Percentiles rank a stretch among this genome's conserved stretches.
Conservation (phyloP, 2,888 invertebrate species). For the Lepidocyrtinus sp. region DNA sequence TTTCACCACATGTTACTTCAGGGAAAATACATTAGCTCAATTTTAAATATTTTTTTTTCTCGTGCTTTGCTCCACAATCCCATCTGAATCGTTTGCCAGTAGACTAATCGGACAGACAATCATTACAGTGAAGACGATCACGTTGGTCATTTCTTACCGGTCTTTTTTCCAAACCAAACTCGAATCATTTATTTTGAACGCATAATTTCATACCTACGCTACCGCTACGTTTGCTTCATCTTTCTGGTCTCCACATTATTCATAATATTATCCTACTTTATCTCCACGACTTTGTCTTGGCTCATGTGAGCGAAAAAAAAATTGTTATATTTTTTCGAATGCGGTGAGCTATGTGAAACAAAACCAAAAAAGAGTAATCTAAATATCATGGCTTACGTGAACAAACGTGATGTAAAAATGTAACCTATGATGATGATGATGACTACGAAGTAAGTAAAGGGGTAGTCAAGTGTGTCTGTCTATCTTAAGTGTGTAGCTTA, state of each 20-base stretch:
- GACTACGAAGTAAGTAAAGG: slow-evolving; percentile 22
- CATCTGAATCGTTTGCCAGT: neutral
- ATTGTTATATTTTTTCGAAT: neutral
- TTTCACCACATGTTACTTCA: neutral
- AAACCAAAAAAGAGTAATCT: slow-evolving; percentile 42
- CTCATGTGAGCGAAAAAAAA: neutral
- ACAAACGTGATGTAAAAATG: slow-evolving; percentile 49
- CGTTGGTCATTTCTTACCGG: slow-evolving; percentile 56
- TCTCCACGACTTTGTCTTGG: neutral
- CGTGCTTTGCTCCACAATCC: neutral
- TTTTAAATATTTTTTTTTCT: neutral
- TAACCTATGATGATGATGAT: neutral
- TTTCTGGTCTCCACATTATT: neutral
- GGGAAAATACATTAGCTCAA: neutral
- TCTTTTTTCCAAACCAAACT: slow-evolving; percentile 15
- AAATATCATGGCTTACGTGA: slow-evolving; percentile 48
- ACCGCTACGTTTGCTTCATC: neutral
- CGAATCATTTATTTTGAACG: neutral
- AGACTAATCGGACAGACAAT: slow-evolving; percentile 41
- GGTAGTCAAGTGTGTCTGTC: slow-evolving; percentile 40
- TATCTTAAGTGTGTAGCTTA: neutral
- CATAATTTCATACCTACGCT: neutral
- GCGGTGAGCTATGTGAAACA: slow-evolving; percentile 21
- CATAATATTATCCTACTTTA: neutral
- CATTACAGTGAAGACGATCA: slow-evolving; percentile 53